phyloP scores from a whole-genome alignment of 2,888 invertebrate genomes.

The Ennomos quercinarius region DNA sequence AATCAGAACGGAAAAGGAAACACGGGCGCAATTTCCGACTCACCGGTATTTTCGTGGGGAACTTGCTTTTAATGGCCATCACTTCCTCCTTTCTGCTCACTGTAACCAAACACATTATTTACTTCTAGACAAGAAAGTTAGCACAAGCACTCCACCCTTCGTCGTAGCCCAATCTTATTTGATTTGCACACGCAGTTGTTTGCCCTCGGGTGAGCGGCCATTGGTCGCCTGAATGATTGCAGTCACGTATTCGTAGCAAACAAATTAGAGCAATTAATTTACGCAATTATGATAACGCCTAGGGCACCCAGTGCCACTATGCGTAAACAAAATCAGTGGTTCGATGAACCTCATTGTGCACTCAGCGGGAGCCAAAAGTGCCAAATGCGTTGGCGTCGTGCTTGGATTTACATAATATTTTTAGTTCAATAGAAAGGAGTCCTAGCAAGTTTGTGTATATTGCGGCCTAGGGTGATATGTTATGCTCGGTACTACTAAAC shows the following conservation, averaged over 20 bases:
- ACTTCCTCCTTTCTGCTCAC: constrained; percentile 91
- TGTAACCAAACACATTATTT: constrained; percentile 62
- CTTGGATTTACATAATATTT: constrained; percentile 11
- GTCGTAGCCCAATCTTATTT: constrained; percentile 26
- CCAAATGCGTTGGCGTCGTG: too few relatives aligned
- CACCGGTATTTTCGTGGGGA: constrained; percentile 93
- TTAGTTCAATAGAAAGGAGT: constrained; percentile 14
- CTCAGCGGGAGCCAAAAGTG: too few relatives aligned
- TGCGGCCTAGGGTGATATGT: too few relatives aligned
- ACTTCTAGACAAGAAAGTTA: constrained; percentile 16
- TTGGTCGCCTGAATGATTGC: constrained; percentile 32
- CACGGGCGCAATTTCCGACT: constrained; percentile 55
- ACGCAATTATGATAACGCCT: constrained; percentile 58
- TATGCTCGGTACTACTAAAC: too few relatives aligned
- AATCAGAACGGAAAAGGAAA: too few relatives aligned
- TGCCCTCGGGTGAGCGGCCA: constrained; percentile 15
- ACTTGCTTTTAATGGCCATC: constrained; percentile 90
- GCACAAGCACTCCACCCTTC: constrained; percentile 15
- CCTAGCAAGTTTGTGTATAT: constrained; percentile 5
- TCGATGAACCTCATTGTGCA: constrained; percentile 50
- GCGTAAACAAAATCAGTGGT: constrained; percentile 51
- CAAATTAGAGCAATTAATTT: constrained; percentile 53
- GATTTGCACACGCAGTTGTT: constrained; percentile 20
- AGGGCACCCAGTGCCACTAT: constrained; percentile 44
- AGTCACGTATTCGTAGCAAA: constrained; percentile 51